A percentile compares a stretch with the other conserved stretches of the same genome.
Conservation (phyloP, 2,797 vertebrate genomes). For the Ficedula albicollis region DNA sequence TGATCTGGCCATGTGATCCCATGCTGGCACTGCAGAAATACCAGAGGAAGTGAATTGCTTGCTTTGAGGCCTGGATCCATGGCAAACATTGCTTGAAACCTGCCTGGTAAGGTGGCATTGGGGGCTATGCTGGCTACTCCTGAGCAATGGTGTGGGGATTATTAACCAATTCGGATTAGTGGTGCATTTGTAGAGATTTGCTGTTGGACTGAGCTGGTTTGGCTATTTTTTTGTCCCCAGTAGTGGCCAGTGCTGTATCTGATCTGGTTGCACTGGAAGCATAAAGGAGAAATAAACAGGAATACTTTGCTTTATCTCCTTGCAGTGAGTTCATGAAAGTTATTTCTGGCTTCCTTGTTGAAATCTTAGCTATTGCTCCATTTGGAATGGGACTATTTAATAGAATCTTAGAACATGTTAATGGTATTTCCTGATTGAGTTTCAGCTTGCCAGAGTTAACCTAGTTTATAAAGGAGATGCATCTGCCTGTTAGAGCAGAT, state of each 20-base stretch:
- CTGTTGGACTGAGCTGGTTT: not conserved
- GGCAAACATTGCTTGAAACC: not conserved
- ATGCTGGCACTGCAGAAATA: conserved; percentile 13
- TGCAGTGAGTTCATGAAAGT: not conserved
- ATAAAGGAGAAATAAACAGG: not conserved
- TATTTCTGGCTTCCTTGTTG: not conserved
- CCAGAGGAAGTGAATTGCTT: not conserved
- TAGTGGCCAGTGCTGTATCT: not conserved
- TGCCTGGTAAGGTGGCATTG: not conserved
- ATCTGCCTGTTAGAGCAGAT: not conserved
- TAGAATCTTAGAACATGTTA: not conserved
- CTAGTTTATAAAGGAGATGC: not conserved
- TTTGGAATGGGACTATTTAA: not conserved
- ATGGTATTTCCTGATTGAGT: not conserved
- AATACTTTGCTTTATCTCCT: not conserved
- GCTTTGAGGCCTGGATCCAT: accelerated
- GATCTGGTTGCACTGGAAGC: not conserved
- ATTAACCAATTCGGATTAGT: not conserved
- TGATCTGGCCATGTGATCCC: conserved; percentile 19
- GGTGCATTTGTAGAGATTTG: not conserved
- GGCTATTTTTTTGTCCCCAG: not conserved
- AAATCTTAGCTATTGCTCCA: not conserved
- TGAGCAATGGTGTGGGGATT: not conserved
- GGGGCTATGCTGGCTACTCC: not conserved
- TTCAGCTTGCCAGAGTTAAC: not conserved